phyloP scores from a whole-genome alignment of 2,888 invertebrate species.

The Linyphia triangularis region DNA sequence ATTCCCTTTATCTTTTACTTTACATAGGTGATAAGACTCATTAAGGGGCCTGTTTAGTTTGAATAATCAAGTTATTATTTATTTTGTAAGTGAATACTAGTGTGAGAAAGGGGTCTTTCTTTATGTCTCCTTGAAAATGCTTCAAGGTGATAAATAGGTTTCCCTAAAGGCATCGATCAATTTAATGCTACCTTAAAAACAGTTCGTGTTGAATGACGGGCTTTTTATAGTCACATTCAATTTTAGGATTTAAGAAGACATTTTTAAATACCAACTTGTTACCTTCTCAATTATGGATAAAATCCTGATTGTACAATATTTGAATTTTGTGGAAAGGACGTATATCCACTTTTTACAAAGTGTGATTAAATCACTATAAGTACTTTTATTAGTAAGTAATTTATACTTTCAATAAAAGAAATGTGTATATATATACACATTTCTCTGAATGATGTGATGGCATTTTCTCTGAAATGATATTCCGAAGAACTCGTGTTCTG shows the following conservation, averaged over 20 bases:
- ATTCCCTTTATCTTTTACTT: too few relatives aligned
- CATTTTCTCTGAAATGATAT: too few relatives aligned
- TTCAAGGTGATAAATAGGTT: slow-evolving; percentile 39
- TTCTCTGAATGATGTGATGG: too few relatives aligned
- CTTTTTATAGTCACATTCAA: slow-evolving; percentile 30
- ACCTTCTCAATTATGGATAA: neutral
- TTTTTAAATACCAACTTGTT: neutral
- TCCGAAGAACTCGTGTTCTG: too few relatives aligned
- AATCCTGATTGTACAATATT: too few relatives aligned
- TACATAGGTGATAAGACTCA: too few relatives aligned
- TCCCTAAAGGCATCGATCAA: slow-evolving; percentile 12
- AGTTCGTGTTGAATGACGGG: slow-evolving; percentile 23
- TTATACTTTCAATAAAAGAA: too few relatives aligned
- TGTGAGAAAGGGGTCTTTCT: neutral
- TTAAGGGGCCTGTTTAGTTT: neutral
- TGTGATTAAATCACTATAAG: too few relatives aligned
- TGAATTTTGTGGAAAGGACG: too few relatives aligned
- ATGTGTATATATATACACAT: too few relatives aligned
- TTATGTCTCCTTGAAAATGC: slow-evolving; percentile 11
- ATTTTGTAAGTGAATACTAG: neutral
- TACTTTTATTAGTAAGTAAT: too few relatives aligned
- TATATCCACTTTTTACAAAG: too few relatives aligned
- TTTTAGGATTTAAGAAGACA: slow-evolving; percentile 2
- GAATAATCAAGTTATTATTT: neutral
- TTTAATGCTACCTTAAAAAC: slow-evolving; percentile 30